These are phyloP conservation scores for Eulemur mongoz DNA, from an alignment of 2,797 vertebrate genomes.

Conservation along the genomic window DNA sequence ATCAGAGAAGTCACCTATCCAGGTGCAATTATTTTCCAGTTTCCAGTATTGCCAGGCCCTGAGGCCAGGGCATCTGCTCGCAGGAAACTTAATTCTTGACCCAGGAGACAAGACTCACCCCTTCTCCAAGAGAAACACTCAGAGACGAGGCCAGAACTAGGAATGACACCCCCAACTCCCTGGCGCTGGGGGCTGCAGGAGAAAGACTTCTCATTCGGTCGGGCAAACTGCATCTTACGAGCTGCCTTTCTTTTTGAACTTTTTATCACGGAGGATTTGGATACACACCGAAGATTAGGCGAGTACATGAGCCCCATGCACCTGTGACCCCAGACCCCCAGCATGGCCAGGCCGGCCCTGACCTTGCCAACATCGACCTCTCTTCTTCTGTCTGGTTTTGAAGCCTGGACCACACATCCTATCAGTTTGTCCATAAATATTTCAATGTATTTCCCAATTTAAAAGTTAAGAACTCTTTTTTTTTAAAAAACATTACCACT, in stretches of 20 bases:
- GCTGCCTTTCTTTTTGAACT: not conserved
- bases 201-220: not conserved
- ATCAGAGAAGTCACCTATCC: not conserved
- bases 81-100: not conserved
- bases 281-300: not conserved
- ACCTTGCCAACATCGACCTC: no score
- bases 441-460: not conserved
- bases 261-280: not conserved
- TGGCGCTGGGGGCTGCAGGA: not conserved
- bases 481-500: not conserved
- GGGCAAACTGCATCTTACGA: not conserved
- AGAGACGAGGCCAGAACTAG: not conserved
- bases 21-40: not conserved
- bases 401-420: not conserved
- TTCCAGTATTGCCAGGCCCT: not conserved
- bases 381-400: not conserved
- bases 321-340: not conserved
- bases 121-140: not conserved
- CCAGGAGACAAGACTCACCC: not conserved
- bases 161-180: not conserved
- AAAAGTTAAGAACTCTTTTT: conserved; percentile 18
- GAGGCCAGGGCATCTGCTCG: not conserved
- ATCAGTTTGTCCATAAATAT: not conserved
- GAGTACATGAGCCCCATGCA: not conserved
- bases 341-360: no score